Evolutionary conservation across 2,797 vertebrate species (phyloP).

Genomic region (Neoniphon sammara): DNA sequence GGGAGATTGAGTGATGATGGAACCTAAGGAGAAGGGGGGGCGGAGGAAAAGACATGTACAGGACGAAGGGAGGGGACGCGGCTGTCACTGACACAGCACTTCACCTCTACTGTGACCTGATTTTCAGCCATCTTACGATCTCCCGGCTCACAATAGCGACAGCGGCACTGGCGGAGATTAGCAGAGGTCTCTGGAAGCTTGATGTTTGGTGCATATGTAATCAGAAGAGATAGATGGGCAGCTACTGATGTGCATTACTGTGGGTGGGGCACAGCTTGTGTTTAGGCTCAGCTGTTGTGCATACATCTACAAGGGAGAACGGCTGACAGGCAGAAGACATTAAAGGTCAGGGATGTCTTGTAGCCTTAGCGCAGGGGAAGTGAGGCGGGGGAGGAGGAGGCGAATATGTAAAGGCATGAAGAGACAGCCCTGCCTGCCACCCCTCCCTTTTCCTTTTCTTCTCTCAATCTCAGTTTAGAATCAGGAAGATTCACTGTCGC

Average conservation of each 20-base stretch:
- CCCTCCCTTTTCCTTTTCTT: conserved; percentile 27
- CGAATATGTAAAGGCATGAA: conserved; percentile 42
- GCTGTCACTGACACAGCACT: conserved; percentile 43
- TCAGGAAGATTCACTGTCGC: conserved; percentile 59
- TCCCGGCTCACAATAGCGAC: conserved; percentile 35
- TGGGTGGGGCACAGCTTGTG: background rate
- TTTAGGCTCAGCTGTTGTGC: conserved; percentile 12
- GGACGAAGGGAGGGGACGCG: background rate
- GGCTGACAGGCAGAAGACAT: conserved; percentile 12
- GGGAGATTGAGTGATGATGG: conserved; percentile 29
- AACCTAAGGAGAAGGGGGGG: conserved; percentile 11
- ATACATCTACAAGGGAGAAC: conserved; percentile 1
- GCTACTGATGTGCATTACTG: background rate
- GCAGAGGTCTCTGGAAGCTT: conserved; percentile 51
- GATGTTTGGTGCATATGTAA: conserved; percentile 38
- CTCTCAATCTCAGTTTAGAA: conserved; percentile 56
- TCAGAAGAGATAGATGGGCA: conserved; percentile 7
- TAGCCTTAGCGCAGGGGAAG: conserved; percentile 2
- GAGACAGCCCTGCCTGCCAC: conserved; percentile 48
- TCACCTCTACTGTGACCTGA: conserved; percentile 41
- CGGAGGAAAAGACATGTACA: background rate
- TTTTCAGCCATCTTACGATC: conserved; percentile 66
- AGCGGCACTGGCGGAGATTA: conserved; percentile 41
- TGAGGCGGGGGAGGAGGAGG: conserved; percentile 2
- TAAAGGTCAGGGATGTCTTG: conserved; percentile 48